phyloP scores from a whole-genome alignment of 1,140 invertebrate genomes.

The Spodoptera litura region DNA sequence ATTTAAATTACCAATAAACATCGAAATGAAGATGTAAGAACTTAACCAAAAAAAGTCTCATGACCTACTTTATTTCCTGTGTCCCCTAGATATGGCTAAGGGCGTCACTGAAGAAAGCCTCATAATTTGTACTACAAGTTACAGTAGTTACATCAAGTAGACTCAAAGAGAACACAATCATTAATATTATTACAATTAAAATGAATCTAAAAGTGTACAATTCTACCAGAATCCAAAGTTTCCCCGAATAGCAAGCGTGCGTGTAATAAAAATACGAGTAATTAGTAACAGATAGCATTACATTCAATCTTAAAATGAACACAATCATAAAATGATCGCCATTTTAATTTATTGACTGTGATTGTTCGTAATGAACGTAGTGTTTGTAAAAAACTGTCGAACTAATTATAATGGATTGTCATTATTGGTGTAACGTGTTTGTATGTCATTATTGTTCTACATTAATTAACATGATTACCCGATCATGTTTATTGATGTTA shows the following conservation, averaged over 20 bases:
- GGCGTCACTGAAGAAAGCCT: too few relatives aligned
- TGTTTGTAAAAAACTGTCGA: neutral
- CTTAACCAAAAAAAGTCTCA: too few relatives aligned
- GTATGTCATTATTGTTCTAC: neutral
- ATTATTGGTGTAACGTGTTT: neutral
- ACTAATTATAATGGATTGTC: neutral
- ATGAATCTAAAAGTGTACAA: neutral
- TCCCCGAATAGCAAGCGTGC: conserved; percentile 6
- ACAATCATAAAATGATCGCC: neutral
- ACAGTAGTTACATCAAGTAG: too few relatives aligned
- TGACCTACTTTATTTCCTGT: too few relatives aligned
- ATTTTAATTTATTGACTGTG: conserved; percentile 30
- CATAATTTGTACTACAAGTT: too few relatives aligned
- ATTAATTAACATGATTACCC: conserved; percentile 8
- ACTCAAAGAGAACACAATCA: too few relatives aligned
- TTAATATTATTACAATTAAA: too few relatives aligned
- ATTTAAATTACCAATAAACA: too few relatives aligned
- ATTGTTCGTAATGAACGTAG: conserved; percentile 1
- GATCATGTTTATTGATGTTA: neutral
- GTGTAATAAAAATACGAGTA: neutral
- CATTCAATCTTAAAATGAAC: conserved; percentile 9
- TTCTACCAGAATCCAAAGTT: neutral
- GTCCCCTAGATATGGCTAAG: too few relatives aligned
- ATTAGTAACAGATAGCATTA: conserved; percentile 25
- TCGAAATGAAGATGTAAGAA: too few relatives aligned